Base-by-base conservation (phyloP, 2,113 vertebrate genomes). In the Pygoscelis antarcticus region DNA sequence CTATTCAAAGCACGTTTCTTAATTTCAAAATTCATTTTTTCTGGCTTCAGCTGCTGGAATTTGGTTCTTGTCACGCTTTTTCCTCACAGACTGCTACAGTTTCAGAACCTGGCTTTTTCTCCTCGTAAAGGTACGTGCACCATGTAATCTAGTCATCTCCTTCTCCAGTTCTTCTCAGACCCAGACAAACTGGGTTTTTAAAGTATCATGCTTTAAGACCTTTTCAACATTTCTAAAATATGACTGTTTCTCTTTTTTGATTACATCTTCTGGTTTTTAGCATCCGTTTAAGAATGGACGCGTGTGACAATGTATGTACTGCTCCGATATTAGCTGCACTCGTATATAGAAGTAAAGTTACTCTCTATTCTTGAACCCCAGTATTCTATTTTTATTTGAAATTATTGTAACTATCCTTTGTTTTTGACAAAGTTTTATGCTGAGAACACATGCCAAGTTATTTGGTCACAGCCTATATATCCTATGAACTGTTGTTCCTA, bases 101-200 rank as follows among this genome's bases (percentile, higher is more conserved):
- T 78, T 76, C 51, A 92, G 61, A 85, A 76, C 23, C 4, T 38
- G 21, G 3, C 15, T 22, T 84, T 82, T 85, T 32, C 16, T 84
- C 29, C 42, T 42, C 58, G 11, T 54, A 71, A 75, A 68, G 1
- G 8, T 58, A 42, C 4, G 10, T 16, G 11, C 2, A 38, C 4
- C 7, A 15, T 0, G 0, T 17, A 70, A 89, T 55, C 19, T n/a
- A 55, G 19, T 57, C 10, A 78, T n/a, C 12, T 66, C 21, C 6
- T 90, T 42, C 29, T 62, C 34, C 34, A 49, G 5, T 38, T 91
- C 18, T 74, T 51, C 44, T 65, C 40, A 76, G 40, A 89, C 12
- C 19, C 5, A 44, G 13, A 90, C 3, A 61, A 54, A 68, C 1
- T 3, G 16, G 68, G 6, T 16, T 64, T 71, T 58, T 19, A 34